phyloP scores from a whole-genome alignment of 2,113 vertebrate genomes.

The Ptilonorhynchus violaceus region DNA sequence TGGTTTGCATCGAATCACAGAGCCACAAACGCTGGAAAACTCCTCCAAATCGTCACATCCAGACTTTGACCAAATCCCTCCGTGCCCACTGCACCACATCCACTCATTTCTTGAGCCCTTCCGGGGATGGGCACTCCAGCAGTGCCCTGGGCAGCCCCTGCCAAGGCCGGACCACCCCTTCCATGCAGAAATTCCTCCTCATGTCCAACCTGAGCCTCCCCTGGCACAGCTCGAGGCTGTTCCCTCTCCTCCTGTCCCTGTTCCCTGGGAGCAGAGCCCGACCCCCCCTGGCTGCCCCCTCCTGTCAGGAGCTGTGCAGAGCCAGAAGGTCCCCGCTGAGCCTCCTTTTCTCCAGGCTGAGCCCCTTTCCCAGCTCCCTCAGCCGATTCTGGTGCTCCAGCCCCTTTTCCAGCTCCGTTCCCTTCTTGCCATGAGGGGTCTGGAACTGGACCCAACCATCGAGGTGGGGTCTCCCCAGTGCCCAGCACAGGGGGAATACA shows the following conservation, averaged over 20 bases:
- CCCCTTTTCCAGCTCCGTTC: not conserved
- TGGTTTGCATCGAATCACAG: not conserved
- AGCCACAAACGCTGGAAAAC: not conserved
- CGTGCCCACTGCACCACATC: no score
- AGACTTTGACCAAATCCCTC: fast-evolving
- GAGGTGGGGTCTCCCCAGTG: not conserved
- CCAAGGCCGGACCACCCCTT: not conserved
- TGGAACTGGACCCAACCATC: not conserved
- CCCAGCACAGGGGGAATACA: not conserved
- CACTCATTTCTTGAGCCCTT: no score
- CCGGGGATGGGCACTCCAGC: not conserved
- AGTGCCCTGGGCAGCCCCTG: not conserved
- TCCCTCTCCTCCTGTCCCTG: not conserved
- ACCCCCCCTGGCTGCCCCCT: not conserved
- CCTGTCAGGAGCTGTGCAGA: not conserved
- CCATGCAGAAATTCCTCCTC: not conserved
- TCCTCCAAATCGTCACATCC: not conserved
- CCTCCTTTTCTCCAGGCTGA: not conserved
- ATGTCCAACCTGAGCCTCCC: not conserved
- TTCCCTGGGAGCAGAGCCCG: not conserved
- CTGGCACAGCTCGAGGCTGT: not conserved
- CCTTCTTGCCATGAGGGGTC: no score
- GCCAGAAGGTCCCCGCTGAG: not conserved
- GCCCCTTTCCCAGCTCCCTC: not conserved
- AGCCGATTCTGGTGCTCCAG: not conserved